Conservation (phyloP, 2,888 invertebrate genomes). For the Ptycholaimellus sp. region DNA sequence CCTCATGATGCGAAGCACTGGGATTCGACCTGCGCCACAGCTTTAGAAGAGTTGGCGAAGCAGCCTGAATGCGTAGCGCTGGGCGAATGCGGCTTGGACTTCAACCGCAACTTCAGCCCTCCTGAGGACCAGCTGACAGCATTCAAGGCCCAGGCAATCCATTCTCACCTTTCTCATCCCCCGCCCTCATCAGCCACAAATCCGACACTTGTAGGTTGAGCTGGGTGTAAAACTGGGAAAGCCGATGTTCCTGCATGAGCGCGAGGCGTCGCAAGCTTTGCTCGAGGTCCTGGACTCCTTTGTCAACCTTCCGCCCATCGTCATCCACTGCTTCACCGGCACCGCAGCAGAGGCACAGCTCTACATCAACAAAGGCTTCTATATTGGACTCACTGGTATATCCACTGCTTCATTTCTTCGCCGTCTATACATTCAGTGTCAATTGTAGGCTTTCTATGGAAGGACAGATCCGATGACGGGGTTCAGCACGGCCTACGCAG, state of each 20-base stretch:
- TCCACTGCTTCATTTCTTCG: too few species aligned
- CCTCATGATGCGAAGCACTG: conserved; percentile 80
- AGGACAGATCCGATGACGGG: conserved; percentile 73
- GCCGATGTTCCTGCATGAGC: conserved; percentile 67
- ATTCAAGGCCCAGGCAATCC: conserved; percentile 42
- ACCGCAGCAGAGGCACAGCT: conserved; percentile 53
- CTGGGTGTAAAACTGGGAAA: conserved; percentile 62
- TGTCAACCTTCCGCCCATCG: conserved; percentile 51
- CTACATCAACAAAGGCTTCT: conserved; percentile 61
- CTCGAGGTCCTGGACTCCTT: conserved; percentile 47
- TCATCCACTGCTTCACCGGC: conserved; percentile 74
- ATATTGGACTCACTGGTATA: conserved; percentile 56
- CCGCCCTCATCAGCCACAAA: too few species aligned
- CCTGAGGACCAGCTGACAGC: conserved; percentile 59
- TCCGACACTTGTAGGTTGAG: conserved; percentile 37
- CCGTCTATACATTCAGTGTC: too few species aligned
- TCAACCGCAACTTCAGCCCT: conserved; percentile 74
- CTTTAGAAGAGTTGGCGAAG: conserved; percentile 46
- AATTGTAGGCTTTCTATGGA: conserved; percentile 50
- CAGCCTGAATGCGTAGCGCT: conserved; percentile 73
- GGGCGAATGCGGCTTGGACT: conserved; percentile 79
- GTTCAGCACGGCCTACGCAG: conserved; percentile 57
- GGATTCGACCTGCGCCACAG: conserved; percentile 37
- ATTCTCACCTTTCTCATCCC: neutral
- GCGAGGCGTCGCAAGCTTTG: conserved; percentile 65